Base-by-base conservation (phyloP, 1,140 invertebrate genomes). In the Lycorma delicatula region DNA sequence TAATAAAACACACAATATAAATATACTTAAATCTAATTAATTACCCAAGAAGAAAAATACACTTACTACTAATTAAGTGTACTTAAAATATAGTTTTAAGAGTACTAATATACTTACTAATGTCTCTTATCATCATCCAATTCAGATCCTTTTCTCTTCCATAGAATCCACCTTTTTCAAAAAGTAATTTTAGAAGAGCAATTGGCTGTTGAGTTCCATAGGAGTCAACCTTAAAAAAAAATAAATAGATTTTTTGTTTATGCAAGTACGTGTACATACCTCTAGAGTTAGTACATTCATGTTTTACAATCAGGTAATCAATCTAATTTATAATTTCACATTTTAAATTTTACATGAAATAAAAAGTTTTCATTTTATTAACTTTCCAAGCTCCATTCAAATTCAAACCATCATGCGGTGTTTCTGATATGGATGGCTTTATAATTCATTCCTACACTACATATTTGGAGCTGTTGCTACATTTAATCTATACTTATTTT, bases 121-220 rank as follows among this genome's bases (percentile, higher is more conserved):
- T 84, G 67, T 95, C 91, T 68, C 84, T 88, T 34, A 94, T 75
- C 64, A 83, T 82, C 69, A 91, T 95, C 90, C 91, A 93, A 70
- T 84, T 89, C 0, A 93, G 75, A 68, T 93, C 87, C 71, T 91
- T 91, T n/a, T 85, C 87, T 52, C 89, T 72, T 73, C 92, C 89
- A 70, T 92, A 95, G 64, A 93, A 81, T 22, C 91, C 92, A 59
- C 84, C 84, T 63, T 81, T 81, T 71, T 95, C 91, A 44, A 95
- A 81, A 1, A 95, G 69, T 18, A 93, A 70, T 71, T 94, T 95
- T 1, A 96, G 72, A 7, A 95, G 69, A 0, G 92, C 92, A 60
- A 95, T 92, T 0, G 92, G 91, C 66, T 95, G 92, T 71, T 95
- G 91, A 0, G 89, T 94, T 1, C 91, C 91, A 67, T 94, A 94